Evolutionary conservation across 2,797 vertebrate genomes (phyloP), one percentile per base, ranked within the genome.

Genomic region (Scolopax rusticola): DNA sequence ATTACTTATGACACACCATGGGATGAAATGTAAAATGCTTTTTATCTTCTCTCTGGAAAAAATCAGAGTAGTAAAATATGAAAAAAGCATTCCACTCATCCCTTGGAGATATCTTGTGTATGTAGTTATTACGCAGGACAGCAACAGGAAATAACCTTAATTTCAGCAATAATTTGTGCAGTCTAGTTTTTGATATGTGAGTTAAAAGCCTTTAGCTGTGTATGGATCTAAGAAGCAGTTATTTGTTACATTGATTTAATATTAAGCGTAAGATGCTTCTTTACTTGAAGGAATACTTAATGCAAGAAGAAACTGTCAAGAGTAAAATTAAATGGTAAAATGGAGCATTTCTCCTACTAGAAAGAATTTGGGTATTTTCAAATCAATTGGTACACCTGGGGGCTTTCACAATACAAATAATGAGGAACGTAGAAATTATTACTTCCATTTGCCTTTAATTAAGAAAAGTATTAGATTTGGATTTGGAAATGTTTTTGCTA

Each of bases 241-340:
- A 51, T 75, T 79, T 93, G 21, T 28, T 89, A 38, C 23, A 41
- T 19, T 41, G 15, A 56, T 76, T 91, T 70, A 73, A 25, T 79
- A 79, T 63, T 76, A 82, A 64, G 45, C 1, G 0, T 38, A 71
- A 75, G 33, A 38, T 53, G 11, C 4, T 78, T 78, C 25, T 81
- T 81, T 84, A 27, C n/a, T 86, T 94, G 80, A 71, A 71, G 53
- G 79, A 90, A 86, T 93, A 36, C 15, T 80, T 86, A 45, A 71
- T 36, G 28, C 1, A 3, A 57, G 71, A 83, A 94, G 57, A 74
- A 87, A 68, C 23, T 68, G 9, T 50, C 45, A 21, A 60, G 23
- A 77, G 45, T 53, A 84, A 90, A 91, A 92, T 84, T 53, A 69
- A 79, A 71, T 53, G 15, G 4, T 36, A 60, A 67, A 74, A 85